A percentile compares a stretch with the other conserved stretches of the same genome.
Evolutionary conservation across 2,888 invertebrate species (phyloP).

Genomic region (Troides oblongomaculatus): DNA sequence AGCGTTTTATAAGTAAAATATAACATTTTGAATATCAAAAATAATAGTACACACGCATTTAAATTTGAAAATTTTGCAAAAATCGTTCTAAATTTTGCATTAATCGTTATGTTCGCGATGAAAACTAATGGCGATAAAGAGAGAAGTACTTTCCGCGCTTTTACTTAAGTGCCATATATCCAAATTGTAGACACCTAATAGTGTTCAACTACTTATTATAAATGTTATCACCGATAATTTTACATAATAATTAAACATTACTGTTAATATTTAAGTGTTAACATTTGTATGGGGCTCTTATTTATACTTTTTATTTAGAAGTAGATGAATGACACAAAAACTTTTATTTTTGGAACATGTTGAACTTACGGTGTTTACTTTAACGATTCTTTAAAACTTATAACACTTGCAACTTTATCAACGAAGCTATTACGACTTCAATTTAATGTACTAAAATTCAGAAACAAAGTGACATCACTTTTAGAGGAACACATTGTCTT

Average conservation of each 20-base stretch:
- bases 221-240: constrained; percentile 2
- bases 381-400: no score
- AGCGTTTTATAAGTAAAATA: constrained; percentile 71
- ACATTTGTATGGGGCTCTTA: constrained; percentile 10
- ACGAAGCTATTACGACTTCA: no score
- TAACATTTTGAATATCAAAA: constrained; percentile 75
- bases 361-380: no score
- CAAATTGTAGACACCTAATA: neutral
- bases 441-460: neutral
- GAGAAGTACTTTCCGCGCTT: constrained; percentile 26
- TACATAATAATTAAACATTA: neutral
- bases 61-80: constrained; percentile 55
- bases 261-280: neutral
- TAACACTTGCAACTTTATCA: neutral
- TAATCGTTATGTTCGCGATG: constrained; percentile 41
- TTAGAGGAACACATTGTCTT: constrained; percentile 18
- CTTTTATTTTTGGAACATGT: no score
- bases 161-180: constrained; percentile 15
- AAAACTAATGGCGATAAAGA: constrained; percentile 17
- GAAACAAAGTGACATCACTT: neutral
- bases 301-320: neutral
- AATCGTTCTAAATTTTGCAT: constrained; percentile 61
- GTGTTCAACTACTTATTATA: constrained; percentile 6
- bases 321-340: no score
- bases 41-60: constrained; percentile 61